A percentile compares a stretch with the other conserved stretches of the same genome.
Conservation (phyloP, 2,113 vertebrate species). For the Phrynosoma platyrhinos region DNA sequence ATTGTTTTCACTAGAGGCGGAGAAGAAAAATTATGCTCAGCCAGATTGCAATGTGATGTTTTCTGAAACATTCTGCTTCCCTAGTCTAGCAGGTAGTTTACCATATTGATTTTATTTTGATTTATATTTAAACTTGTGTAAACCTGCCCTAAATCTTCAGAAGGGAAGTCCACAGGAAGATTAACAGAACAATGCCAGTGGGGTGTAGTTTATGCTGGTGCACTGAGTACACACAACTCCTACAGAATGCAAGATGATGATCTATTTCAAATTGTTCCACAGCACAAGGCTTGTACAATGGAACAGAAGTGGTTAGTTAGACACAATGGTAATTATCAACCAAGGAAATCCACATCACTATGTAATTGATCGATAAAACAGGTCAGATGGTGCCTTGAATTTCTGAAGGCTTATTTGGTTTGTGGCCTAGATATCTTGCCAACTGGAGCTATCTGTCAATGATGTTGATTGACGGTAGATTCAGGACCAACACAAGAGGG, state of each 20-base stretch:
- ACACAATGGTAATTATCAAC: neutral
- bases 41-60: neutral
- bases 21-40: neutral
- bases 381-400: neutral
- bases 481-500: neutral
- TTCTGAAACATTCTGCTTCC: neutral
- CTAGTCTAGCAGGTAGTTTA: neutral
- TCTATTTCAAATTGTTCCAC: neutral
- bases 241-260: neutral
- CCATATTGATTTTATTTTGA: slow-evolving; percentile 6
- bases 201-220: neutral
- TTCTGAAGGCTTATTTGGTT: neutral
- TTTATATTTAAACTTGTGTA: neutral
- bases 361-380: neutral
- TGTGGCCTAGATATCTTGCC: neutral
- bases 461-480: neutral
- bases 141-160: neutral
- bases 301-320: neutral
- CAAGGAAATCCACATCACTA: neutral
- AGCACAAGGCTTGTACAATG: neutral
- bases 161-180: neutral
- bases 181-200: neutral
- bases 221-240: neutral
- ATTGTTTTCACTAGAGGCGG: neutral
- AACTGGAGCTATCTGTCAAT: neutral